Evolutionary conservation across 2,113 vertebrate species (phyloP), one percentile per base, ranked within the genome.

Genomic region (Sphyrna mokarran): DNA sequence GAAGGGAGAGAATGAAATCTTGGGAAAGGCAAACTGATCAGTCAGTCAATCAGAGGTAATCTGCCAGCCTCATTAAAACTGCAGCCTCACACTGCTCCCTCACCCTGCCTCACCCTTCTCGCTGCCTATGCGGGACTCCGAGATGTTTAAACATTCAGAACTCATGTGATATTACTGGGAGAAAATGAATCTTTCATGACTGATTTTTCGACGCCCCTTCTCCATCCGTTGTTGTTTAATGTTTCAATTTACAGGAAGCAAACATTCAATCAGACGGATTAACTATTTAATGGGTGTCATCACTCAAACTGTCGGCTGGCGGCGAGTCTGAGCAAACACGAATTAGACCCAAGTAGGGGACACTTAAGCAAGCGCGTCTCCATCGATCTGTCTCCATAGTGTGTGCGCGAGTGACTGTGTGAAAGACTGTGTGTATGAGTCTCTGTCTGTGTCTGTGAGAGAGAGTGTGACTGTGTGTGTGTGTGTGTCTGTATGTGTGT

Each of bases 211-310:
- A 97, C 96, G 97, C 97, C 97, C 97, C 97, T 97, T 97, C 97
- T 97, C 96, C 96, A 97, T 97, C 97, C 98, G 98, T 98, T 98
- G 98, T 98, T 98, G 98, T 99, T 99, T 99, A 99, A 99, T 99
- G 98, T 99, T 98, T 99, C 98, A 99, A 99, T 99, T 99, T 99
- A 98, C 98, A 98, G 98, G 98, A 99, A 99, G 98, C 98, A 99
- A 99, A 99, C 98, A 99, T 98, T 99, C 98, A 99, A 99, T 99
- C 98, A 99, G 98, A 98, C 98, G 98, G 98, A 98, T 99, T 98
- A 99, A 99, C 98, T 98, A 98, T 98, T 98, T 99, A 99, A 99
- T 99, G 98, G 97, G 98, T 98, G 98, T 98, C 98, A 99, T 99
- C 98, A 98, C 98, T 99, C 98, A 99, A 98, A 98, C 98, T 99